Percentiles rank a stretch among this genome's conserved stretches.
Conservation (phyloP, 2,113 vertebrate genomes). For the Odobenus rosmarus region DNA sequence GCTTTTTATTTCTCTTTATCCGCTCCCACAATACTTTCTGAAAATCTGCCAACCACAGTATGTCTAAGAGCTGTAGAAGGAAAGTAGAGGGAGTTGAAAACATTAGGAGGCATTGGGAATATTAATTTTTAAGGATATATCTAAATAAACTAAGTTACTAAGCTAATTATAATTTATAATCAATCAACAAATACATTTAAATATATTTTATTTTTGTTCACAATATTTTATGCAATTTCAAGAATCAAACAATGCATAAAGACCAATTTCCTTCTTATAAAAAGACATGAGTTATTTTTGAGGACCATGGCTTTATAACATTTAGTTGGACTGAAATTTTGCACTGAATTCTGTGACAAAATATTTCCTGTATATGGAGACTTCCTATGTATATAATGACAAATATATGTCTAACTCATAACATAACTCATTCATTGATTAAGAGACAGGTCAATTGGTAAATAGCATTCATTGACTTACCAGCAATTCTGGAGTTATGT, state of each 20-base stretch:
- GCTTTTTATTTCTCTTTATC: not conserved
- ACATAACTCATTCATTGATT: slow-evolving; percentile 10
- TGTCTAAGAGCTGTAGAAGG: not conserved
- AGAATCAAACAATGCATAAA: not conserved
- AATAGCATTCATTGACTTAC: not conserved
- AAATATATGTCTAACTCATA: not conserved
- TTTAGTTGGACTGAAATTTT: not conserved
- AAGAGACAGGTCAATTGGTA: not conserved
- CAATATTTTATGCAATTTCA: not conserved
- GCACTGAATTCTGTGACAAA: not conserved
- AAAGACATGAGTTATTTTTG: not conserved
- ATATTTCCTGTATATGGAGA: not conserved
- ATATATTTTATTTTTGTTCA: not conserved
- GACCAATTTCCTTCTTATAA: not conserved
- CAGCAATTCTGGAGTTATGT: not conserved
- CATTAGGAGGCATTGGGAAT: too few species aligned
- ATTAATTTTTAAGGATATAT: not conserved
- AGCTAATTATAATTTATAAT: not conserved
- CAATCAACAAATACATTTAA: not conserved
- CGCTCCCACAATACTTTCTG: not conserved
- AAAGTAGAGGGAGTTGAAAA: not conserved
- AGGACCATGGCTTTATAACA: not conserved
- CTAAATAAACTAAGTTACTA: not conserved
- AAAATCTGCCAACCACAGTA: not conserved
- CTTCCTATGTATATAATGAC: not conserved